phyloP scores from a whole-genome alignment of 2,888 invertebrate genomes.

The Rhaphigaster nebulosa region DNA sequence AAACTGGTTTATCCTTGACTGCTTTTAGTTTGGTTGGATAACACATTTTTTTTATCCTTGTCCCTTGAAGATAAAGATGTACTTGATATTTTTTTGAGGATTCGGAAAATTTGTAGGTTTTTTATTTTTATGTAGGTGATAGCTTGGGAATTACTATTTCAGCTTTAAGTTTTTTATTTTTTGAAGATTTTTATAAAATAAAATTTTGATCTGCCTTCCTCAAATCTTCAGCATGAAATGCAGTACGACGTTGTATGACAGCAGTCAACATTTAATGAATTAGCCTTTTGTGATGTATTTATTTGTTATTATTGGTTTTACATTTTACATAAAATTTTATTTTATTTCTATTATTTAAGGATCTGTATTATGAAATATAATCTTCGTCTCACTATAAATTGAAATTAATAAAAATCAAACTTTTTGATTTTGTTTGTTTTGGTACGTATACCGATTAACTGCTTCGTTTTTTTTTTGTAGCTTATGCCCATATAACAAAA shows the following conservation, averaged over 20 bases:
- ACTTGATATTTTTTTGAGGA: neutral
- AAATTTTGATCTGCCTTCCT: neutral
- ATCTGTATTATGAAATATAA: too few relatives aligned
- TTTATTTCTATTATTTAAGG: too few relatives aligned
- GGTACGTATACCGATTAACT: too few relatives aligned
- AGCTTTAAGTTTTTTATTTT: neutral
- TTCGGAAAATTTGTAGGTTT: neutral
- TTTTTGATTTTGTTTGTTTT: too few relatives aligned
- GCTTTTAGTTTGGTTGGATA: slow-evolving; percentile 39
- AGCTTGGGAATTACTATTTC: neutral
- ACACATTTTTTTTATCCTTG: slow-evolving; percentile 16
- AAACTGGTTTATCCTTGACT: slow-evolving; percentile 44
- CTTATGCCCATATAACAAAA: too few relatives aligned
- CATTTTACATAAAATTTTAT: too few relatives aligned
- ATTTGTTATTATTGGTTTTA: too few relatives aligned
- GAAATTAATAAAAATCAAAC: too few relatives aligned
- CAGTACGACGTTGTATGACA: too few relatives aligned
- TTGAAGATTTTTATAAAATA: too few relatives aligned
- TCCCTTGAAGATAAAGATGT: neutral
- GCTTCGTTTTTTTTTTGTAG: too few relatives aligned
- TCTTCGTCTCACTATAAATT: too few relatives aligned
- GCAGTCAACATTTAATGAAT: neutral
- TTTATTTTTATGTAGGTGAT: neutral
- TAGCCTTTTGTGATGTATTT: neutral
- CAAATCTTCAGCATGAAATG: neutral